Evolutionary conservation across 2,888 invertebrate species (phyloP), one percentile per base, ranked within the genome.

Genomic region (Physocephala rufipes): DNA sequence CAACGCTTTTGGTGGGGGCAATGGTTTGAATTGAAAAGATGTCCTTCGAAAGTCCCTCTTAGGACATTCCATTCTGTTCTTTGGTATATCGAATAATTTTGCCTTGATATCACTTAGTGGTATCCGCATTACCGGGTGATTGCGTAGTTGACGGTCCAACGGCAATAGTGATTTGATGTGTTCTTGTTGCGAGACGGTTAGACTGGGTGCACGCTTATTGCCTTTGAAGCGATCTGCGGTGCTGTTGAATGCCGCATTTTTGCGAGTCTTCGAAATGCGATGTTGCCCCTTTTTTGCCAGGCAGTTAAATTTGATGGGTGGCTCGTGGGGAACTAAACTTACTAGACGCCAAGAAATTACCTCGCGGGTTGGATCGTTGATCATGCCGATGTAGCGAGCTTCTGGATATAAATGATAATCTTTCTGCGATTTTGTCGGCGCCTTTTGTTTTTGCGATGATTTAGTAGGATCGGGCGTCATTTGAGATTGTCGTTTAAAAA

Each of bases 231-330:
- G 82, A 51, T 84, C 82, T 72, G 78, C 78, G 7, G 82, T 82
- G 36, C 84, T 84, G 36, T 77, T 75, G 24, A 84, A 84, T 1
- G 82, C 85, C 16, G 84, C 78, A 67, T 84, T 84, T 58, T 84
- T 84, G 68, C 84, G 84, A 58, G 72, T 80, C 12, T 79, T 77
- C 71, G 83, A 47, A 66, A 82, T 82, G 4, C 82, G 80, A 1
- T 84, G 80, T 0, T 70, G 63, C 3, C 79, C 28, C 0, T 78
- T 76, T 70, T 79, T 84, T 1, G 78, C 72, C n/a, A 81, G 74
- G 43, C 82, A 83, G 51, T 85, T 82, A 67, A 78, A 85, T 5
- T 58, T 71, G 15, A 80, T 59, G 19, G 24, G 36, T 19, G 43
- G 73, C 58, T 30, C 78, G 74, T 7, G 26, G 16, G 36, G 64